phyloP scores from a whole-genome alignment of 2,113 vertebrate species.

The Neofelis nebulosa region DNA sequence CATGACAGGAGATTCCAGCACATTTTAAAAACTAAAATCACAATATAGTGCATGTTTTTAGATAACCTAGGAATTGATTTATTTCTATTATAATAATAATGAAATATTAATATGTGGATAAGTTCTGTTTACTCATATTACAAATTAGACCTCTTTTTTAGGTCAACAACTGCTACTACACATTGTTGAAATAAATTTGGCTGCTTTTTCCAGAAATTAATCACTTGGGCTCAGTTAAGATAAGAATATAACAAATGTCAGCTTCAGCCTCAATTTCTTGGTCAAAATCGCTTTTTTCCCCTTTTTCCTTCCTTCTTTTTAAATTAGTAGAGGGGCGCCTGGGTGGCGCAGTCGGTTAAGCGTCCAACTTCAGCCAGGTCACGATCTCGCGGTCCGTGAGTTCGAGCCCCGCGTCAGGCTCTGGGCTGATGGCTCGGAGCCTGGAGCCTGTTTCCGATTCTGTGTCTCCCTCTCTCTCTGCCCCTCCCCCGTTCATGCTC shows the following conservation, averaged over 20 bases:
- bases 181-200: background rate
- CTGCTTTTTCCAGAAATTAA: conserved; percentile 44
- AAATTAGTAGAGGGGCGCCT: conserved; percentile 35
- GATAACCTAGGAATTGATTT: background rate
- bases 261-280: background rate
- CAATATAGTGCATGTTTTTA: background rate
- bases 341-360: no score
- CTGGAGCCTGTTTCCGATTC: no score
- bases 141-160: conserved; percentile 25
- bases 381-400: no score
- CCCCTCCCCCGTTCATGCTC: no score
- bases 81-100: background rate
- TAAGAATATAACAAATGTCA: conserved; percentile 31
- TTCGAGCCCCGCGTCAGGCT: no score
- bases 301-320: background rate
- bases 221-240: background rate
- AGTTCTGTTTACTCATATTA: background rate
- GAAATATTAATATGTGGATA: background rate
- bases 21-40: background rate
- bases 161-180: background rate
- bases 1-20: background rate
- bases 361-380: no score
- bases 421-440: no score
- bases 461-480: no score
- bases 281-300: conserved; percentile 9